A percentile compares a stretch with the other conserved stretches of the same genome.
phyloP scores from a whole-genome alignment of 2,888 invertebrate genomes.

The Trachelus troglodyta region DNA sequence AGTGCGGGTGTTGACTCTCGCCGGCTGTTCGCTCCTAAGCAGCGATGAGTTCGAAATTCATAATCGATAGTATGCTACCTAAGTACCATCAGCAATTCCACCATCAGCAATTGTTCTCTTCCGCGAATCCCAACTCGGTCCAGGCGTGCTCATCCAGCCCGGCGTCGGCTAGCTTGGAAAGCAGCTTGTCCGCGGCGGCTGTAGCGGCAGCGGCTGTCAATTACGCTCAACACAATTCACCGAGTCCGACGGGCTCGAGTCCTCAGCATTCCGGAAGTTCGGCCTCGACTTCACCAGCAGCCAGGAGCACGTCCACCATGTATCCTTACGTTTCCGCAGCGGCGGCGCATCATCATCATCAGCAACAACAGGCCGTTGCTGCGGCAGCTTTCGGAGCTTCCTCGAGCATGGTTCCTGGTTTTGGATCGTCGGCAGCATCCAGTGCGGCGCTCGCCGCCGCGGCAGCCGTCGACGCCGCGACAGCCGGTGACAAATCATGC shows the following conservation, averaged over 20 bases:
- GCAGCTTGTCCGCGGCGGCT: conserved; percentile 72
- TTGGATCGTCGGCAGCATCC: conserved; percentile 69
- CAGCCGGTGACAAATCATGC: conserved; percentile 83
- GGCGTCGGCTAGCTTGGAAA: conserved; percentile 69
- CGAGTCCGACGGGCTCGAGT: conserved; percentile 77
- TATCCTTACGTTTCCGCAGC: conserved; percentile 89
- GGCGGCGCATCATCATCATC: conserved; percentile 76
- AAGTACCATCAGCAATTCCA: conserved; percentile 89
- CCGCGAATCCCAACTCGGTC: conserved; percentile 80
- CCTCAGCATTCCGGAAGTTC: conserved; percentile 77
- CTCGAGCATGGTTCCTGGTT: conserved; percentile 73
- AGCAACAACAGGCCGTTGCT: conserved; percentile 76
- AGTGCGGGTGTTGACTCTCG: conserved; percentile 47
- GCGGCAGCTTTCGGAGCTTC: conserved; percentile 76
- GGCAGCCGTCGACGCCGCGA: conserved; percentile 74
- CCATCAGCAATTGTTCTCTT: conserved; percentile 75
- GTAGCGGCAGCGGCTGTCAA: conserved; percentile 83
- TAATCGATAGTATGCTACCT: conserved; percentile 97
- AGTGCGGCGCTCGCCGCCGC: conserved; percentile 73
- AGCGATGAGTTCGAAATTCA: conserved; percentile 97
- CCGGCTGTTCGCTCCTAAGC: conserved; percentile 56
- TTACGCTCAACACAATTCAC: conserved; percentile 69
- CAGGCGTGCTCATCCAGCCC: conserved; percentile 69
- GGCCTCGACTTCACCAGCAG: conserved; percentile 74
- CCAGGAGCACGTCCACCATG: conserved; percentile 79